A percentile compares a stretch with the other conserved stretches of the same genome.
Evolutionary conservation across 2,113 vertebrate genomes (phyloP).

Genomic region (Balaeniceps rex): DNA sequence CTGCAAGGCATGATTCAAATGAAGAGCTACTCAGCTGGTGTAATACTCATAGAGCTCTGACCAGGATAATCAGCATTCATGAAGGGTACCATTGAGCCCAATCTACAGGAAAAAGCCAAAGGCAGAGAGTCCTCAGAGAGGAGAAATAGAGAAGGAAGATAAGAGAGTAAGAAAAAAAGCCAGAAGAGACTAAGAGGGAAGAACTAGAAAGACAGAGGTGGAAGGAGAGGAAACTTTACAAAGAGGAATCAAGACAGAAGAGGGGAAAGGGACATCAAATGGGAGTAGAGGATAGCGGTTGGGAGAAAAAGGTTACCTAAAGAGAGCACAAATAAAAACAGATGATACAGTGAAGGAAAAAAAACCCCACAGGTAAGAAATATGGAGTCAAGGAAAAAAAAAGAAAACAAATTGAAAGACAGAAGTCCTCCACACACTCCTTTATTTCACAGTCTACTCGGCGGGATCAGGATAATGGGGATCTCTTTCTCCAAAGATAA

Average conservation of each 20-base stretch:
- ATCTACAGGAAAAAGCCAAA: conserved; percentile 26
- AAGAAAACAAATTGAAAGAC: background rate
- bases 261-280: background rate
- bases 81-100: background rate
- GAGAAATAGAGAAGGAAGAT: background rate
- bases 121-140: background rate
- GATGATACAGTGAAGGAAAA: background rate
- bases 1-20: conserved; percentile 38
- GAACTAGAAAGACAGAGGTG: background rate
- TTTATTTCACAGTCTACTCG: background rate
- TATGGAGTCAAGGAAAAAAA: background rate
- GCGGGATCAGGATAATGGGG: background rate
- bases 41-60: background rate
- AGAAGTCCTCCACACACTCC: background rate
- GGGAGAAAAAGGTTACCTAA: background rate
- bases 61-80: conserved; percentile 36
- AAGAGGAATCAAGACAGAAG: background rate
- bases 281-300: background rate
- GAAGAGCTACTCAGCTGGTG: background rate
- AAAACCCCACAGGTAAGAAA: background rate
- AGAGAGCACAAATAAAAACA: background rate
- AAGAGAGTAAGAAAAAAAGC: background rate
- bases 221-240: background rate
- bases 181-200: background rate
- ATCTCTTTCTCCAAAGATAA: background rate